Evolutionary conservation across 2,113 vertebrate species (phyloP), one percentile per base, ranked within the genome.

Genomic region (Eublepharis macularius): DNA sequence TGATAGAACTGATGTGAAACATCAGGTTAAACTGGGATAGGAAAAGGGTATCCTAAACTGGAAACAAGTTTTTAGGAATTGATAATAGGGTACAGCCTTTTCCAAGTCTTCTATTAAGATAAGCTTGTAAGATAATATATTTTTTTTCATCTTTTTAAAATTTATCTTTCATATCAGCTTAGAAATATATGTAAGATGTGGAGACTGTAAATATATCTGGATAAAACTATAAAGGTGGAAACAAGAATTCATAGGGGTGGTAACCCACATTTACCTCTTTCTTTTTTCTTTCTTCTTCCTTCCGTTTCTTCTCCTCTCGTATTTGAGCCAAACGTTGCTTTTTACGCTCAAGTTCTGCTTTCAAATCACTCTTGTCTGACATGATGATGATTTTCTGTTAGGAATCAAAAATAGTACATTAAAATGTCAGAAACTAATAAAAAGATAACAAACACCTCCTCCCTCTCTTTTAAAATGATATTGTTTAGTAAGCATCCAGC

Each of bases 321-420:
- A 99, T 99, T 93, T 99, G 98, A 91, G 98, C 99, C 83, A 99
- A 96, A 84, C 99, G 97, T 94, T 99, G 98, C 88, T 99, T 99
- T 95, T 99, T 99, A 93, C 99, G 97, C 95, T 99, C 99, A 39
- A 99, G 97, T 95, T 99, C 99, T 2, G 98, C 99, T 97, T 99
- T 99, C 89, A 99, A 96, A 93, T 99, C 99, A 74, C 98, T 99
- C 96, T 99, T 99, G 94, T 99, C 99, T 51, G 99, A 98, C 99
- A 99, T 99, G 91, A 91, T 99, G 91, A 92, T 97, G 93, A 92
- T 87, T 93, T 91, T 93, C 93, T 86, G 69, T 89, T 86, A 79
- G 73, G 82, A 76, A 47, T 16, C 63, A 88, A 90, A 87, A 49
- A 79, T 9, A 82, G 92, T 26, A 63, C 29, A 88, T 86, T 24